A percentile compares a stretch with the other conserved stretches of the same genome.
phyloP scores from a whole-genome alignment of 1,140 invertebrate species.

The Propsilocerus akamusi region DNA sequence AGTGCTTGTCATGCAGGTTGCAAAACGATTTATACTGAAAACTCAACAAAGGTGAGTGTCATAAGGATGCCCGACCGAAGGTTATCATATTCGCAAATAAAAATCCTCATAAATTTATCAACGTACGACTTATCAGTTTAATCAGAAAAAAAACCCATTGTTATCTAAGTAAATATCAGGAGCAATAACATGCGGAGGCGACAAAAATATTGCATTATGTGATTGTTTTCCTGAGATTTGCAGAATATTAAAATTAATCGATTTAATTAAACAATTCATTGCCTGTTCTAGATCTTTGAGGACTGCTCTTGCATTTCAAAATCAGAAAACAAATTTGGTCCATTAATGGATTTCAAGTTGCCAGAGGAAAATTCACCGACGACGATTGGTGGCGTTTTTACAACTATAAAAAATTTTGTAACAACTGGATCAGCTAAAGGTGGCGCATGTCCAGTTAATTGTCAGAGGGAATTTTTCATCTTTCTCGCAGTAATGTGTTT shows the following conservation, averaged over 20 bases:
- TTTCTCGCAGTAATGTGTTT: constrained; percentile 46
- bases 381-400: no score
- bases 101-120: constrained; percentile 5
- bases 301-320: constrained; percentile 34
- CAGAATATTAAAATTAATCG: no score
- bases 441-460: constrained; percentile 46
- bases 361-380: no score
- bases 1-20: constrained; percentile 56
- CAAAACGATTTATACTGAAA: constrained; percentile 18
- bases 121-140: constrained; percentile 4
- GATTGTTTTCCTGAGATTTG: no score
- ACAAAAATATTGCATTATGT: no score
- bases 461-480: constrained; percentile 39
- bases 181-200: no score
- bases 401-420: no score
- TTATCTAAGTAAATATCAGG: no score
- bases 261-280: no score
- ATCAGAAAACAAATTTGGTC: neutral
- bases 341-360: constrained; percentile 10
- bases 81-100: constrained; percentile 2
- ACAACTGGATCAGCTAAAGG: constrained; percentile 28
- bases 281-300: constrained; percentile 29
- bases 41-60: constrained; percentile 24
- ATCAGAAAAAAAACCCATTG: no score
- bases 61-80: no score